phyloP scores from a whole-genome alignment of 2,797 vertebrate genomes.

The Pyrocephalus nanus region DNA sequence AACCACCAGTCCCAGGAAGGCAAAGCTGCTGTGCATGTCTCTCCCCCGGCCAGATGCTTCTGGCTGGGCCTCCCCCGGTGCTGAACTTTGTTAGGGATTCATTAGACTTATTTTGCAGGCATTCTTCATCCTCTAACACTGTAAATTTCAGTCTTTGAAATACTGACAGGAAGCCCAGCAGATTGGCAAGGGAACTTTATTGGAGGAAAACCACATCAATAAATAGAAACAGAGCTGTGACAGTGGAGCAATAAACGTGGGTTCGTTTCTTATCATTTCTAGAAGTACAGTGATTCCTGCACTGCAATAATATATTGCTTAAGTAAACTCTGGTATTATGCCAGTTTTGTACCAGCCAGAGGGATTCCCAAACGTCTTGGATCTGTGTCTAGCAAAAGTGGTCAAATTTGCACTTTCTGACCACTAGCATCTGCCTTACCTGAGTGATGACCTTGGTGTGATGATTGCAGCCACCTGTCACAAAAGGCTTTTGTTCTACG shows the following conservation, averaged over 20 bases:
- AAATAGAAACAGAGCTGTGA: background rate
- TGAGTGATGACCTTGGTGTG: rapidly evolving
- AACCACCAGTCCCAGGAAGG: background rate
- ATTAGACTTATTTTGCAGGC: background rate
- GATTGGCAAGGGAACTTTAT: background rate
- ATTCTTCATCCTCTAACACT: background rate
- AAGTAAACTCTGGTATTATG: background rate
- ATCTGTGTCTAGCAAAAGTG: background rate
- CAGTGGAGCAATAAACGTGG: rapidly evolving
- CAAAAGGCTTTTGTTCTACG: background rate
- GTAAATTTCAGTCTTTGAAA: background rate
- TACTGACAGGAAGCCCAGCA: background rate
- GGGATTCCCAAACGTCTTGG: background rate
- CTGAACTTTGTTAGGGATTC: background rate
- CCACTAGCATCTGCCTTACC: background rate
- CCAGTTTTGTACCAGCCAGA: background rate
- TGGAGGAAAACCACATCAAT: background rate
- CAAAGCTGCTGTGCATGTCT: background rate
- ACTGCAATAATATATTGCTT: background rate
- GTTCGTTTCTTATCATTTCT: background rate
- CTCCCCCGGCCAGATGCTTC: background rate
- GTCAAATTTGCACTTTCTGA: background rate
- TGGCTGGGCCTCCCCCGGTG: background rate
- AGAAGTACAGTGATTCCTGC: background rate
- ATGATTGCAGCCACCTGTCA: background rate